phyloP scores from a whole-genome alignment of 2,797 vertebrate species.

The Melanotaenia pygmaea region DNA sequence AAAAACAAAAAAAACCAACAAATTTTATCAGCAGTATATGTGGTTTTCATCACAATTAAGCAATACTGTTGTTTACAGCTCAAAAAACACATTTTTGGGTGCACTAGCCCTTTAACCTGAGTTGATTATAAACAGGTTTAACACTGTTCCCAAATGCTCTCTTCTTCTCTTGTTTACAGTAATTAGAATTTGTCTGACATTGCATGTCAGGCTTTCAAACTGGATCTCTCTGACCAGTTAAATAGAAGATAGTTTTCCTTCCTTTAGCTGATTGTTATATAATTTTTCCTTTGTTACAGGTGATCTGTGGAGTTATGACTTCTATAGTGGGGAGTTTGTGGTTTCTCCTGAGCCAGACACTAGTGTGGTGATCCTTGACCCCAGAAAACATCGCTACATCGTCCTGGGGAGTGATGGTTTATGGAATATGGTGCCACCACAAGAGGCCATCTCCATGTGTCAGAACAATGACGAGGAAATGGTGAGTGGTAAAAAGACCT shows the following conservation, averaged over 20 bases:
- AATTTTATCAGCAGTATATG: too few relatives aligned
- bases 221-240: not conserved
- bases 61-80: too few relatives aligned
- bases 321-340: conserved; percentile 97
- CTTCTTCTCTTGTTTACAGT: too few relatives aligned
- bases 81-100: too few relatives aligned
- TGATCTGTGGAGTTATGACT: conserved; percentile 96
- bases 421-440: conserved; percentile 98
- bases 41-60: too few relatives aligned
- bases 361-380: conserved; percentile 91
- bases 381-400: conserved; percentile 92
- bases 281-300: conserved; percentile 71
- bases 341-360: conserved; percentile 97
- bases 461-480: conserved; percentile 91
- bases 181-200: too few relatives aligned
- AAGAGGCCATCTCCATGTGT: conserved; percentile 94
- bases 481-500: conserved; percentile 75
- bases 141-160: too few relatives aligned
- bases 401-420: conserved; percentile 94
- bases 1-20: too few relatives aligned
- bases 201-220: too few relatives aligned
- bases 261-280: not conserved
- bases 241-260: not conserved
- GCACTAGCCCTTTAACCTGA: too few relatives aligned
- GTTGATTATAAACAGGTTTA: too few relatives aligned